These are phyloP conservation scores for Muntiacus muntjak DNA, from an alignment of 2,113 vertebrate species.

Conservation along the genomic window DNA sequence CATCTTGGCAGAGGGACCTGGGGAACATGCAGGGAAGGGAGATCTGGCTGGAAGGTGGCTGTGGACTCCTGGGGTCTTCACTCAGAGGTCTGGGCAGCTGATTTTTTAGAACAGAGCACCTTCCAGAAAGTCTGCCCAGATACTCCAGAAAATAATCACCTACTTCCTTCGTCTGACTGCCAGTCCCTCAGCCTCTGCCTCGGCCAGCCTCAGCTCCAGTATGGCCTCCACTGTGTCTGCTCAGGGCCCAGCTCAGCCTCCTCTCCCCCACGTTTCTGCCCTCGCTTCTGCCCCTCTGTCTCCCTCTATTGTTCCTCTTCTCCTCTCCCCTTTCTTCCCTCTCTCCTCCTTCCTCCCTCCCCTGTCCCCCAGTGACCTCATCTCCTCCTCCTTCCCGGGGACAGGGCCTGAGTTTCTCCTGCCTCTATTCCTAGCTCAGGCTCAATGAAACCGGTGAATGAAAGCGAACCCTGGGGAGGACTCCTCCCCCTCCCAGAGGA, in stretches of 20 bases:
- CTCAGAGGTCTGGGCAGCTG: not conserved
- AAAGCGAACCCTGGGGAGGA: not conserved
- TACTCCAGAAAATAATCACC: not conserved
- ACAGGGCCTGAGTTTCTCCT: not conserved
- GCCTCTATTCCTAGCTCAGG: not conserved
- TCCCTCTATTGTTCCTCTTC: accelerated
- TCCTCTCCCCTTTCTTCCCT: accelerated
- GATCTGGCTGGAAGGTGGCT: not conserved
- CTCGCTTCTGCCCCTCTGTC: not conserved
- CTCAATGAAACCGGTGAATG: not conserved
- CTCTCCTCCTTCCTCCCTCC: not conserved
- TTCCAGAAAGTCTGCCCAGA: not conserved
- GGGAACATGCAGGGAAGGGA: not conserved
- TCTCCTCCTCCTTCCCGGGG: accelerated
- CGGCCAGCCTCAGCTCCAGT: accelerated
- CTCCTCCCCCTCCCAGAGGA: not conserved
- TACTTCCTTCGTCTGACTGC: not conserved
- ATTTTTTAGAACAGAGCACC: not conserved
- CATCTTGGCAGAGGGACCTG: not conserved
- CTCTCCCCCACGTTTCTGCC: accelerated
- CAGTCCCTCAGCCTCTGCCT: not conserved
- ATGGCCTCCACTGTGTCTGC: not conserved
- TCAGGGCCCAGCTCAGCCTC: not conserved
- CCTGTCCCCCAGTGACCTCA: not conserved
- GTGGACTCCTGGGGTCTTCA: not conserved